Evolutionary conservation across 1,140 invertebrate species (phyloP).

Genomic region (Trinorchestia longiramus): DNA sequence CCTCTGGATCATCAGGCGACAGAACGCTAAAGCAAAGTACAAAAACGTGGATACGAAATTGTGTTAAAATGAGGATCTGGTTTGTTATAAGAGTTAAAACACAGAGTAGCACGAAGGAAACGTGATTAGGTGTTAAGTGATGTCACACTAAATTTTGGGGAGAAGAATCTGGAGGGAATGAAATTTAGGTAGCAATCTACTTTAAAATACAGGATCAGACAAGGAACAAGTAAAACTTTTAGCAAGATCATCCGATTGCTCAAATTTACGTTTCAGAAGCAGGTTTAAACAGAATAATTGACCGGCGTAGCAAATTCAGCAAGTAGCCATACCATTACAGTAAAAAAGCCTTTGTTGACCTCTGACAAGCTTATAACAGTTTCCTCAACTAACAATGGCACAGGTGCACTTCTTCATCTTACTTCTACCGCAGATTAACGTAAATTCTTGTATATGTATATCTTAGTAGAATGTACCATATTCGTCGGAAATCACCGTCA

Average conservation of each 20-base stretch:
- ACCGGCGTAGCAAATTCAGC: no score
- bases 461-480: background rate
- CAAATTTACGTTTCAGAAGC: no score
- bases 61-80: background rate
- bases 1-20: no score
- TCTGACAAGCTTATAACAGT: background rate
- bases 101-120: background rate
- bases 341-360: background rate
- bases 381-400: background rate
- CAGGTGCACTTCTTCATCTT: background rate
- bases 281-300: no score
- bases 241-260: background rate
- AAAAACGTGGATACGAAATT: background rate
- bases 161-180: background rate
- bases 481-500: background rate
- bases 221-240: background rate
- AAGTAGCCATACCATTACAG: no score
- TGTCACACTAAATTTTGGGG: background rate
- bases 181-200: background rate
- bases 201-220: background rate
- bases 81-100: background rate
- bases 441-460: background rate
- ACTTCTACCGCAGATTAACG: background rate
- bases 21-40: background rate
- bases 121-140: background rate